Evolutionary conservation across 2,888 invertebrate species (phyloP).

Genomic region (Cheilosia impressa): DNA sequence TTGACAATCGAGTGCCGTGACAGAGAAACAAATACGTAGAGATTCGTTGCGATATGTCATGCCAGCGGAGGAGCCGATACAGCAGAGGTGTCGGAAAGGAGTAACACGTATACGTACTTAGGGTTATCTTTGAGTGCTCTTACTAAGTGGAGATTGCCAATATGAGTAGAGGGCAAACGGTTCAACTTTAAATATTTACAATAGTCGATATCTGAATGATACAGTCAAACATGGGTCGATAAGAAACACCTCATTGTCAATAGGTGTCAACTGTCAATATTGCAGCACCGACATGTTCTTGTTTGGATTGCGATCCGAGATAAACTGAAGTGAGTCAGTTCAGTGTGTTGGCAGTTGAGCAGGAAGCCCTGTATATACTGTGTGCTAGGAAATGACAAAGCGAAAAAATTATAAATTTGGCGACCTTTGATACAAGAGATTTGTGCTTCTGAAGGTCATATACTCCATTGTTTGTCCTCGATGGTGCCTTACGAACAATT

Average conservation of each 20-base stretch:
- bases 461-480: no score
- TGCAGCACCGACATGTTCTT: not conserved
- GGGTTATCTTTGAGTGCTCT: slow-evolving; percentile 12
- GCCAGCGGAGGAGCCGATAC: not conserved
- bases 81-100: not conserved
- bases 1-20: slow-evolving; percentile 46
- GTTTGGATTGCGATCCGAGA: slow-evolving; percentile 1
- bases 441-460: no score
- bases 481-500: no score
- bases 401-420: no score
- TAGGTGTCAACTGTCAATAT: slow-evolving; percentile 19
- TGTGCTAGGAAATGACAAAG: no score
- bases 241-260: slow-evolving; percentile 4
- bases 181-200: slow-evolving; percentile 25
- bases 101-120: slow-evolving; percentile 13
- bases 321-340: slow-evolving; percentile 2
- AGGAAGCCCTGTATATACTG: not conserved
- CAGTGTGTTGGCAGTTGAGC: not conserved
- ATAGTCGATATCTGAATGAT: slow-evolving; percentile 9
- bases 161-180: not conserved
- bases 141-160: slow-evolving; percentile 22
- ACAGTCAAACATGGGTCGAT: not conserved
- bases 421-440: no score
- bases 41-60: not conserved
- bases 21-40: slow-evolving; percentile 4